These are phyloP conservation scores for Diabrotica undecimpunctata DNA, from an alignment of 1,140 invertebrate species.

Conservation along the genomic window DNA sequence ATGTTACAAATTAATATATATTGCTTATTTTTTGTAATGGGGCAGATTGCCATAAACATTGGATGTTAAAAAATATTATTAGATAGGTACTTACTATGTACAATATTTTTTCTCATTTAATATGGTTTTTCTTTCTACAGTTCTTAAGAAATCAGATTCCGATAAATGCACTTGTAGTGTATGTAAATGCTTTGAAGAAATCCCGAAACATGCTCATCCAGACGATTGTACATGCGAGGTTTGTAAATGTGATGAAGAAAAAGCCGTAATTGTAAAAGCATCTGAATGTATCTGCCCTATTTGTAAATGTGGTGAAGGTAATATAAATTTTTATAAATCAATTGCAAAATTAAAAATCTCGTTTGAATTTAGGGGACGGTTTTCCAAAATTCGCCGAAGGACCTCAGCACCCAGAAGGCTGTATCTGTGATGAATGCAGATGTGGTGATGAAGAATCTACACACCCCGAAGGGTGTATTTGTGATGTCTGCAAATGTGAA, in stretches of 20 bases:
- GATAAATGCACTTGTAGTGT: background rate
- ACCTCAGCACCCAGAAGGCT: background rate
- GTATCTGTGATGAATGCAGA: background rate
- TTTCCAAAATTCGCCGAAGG: no score
- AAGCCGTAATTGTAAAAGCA: background rate
- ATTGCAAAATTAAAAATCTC: no score
- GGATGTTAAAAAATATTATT: no score
- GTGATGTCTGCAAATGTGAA: constrained; percentile 9
- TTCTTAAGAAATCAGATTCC: no score
- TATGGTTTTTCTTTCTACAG: no score
- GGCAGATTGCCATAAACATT: no score
- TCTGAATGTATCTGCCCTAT: background rate
- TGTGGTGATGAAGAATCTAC: background rate
- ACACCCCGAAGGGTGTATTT: constrained; percentile 1
- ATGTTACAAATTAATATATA: no score
- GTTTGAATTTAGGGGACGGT: no score
- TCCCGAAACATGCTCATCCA: background rate
- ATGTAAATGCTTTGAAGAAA: background rate
- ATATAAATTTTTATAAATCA: background rate
- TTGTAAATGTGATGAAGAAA: constrained; percentile 4
- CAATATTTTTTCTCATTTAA: no score
- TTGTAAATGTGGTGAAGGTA: background rate
- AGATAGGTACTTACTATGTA: no score
- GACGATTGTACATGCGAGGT: background rate
- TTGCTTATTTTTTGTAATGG: no score